Evolutionary conservation across 2,888 invertebrate genomes (phyloP), one percentile per base, ranked within the genome.

Genomic region (Nymphalis polychloros): DNA sequence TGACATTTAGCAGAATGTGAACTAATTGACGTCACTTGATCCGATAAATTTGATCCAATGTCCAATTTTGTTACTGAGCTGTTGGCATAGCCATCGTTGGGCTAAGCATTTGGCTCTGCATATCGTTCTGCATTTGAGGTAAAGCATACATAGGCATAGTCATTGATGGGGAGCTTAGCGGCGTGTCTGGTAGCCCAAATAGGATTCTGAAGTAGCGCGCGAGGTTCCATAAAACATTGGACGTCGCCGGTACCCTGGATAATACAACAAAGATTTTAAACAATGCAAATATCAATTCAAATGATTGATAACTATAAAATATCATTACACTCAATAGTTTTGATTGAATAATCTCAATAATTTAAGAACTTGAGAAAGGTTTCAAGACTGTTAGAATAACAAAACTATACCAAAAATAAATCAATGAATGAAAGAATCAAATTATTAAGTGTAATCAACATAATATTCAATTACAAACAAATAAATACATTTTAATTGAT

Each of bases 201-300:
- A 92, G 83, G 88, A 85, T 76, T 88, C 85, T 90, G 92, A 90
- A 87, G 92, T 88, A 88, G 87, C 88, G 87, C 89, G 92, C 88
- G 92, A 92, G 82, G 87, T 87, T 86, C 92, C 91, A 89, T 92
- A 93, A 81, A 82, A 93, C 88, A 93, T 93, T 87, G 93, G 91
- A 85, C 90, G 93, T 87, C 91, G 87, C 90, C 88, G 93, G 88
- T 84, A 88, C 83, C 93, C 93, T 93, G 90, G 83, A 88, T 79
- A 86, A 84, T 72, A 78, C 69, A 76, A 78, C 61, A 76, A 72
- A 70, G 49, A 70, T 73, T 76, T 75, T 71, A 75, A 75, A 74
- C 63, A 61, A 73, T 80, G 80, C 75, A 81, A 81, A 81, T 81
- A 81, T 80, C 79, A 81, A 81, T 75, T 72, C 73, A 77, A 80